Evolutionary conservation across 2,113 vertebrate species (phyloP), one percentile per base, ranked within the genome.

Genomic region (Gadus chalcogrammus): DNA sequence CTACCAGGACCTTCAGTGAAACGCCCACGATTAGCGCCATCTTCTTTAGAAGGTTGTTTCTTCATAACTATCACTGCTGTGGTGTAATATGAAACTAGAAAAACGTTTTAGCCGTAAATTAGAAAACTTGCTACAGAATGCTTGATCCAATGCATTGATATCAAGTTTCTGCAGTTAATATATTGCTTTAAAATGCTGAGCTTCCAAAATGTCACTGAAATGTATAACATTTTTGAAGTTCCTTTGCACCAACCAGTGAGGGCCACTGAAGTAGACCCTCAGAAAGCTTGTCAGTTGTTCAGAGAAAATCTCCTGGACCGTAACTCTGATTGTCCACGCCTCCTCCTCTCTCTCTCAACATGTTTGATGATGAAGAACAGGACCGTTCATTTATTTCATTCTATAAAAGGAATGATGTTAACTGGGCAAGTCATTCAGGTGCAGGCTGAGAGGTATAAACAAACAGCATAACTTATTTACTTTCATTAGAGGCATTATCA

Each of bases 291-390:
- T 59, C 56, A 18, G 56, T 18, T 59, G 15, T 59, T 59, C 53
- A 11, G 53, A 55, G 15, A 59, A 59, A 18, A 59, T 17, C 56
- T 59, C 15, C 56, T 59, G 15, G 56, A 59, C 56, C 15, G n/a
- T 17, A 59, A 59, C 56, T 59, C 56, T 16, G 56, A 59, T 9
- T 18, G n/a, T 59, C 56, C 56, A 16, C 2, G 56, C n/a, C 56
- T 59, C 56, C n/a, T 18, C n/a, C 56, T 59, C 56, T 59, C 56
- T 17, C 56, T 59, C n/a, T n/a, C n/a, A 18, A 9, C 56, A 59
- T 59, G 56, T 59, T 59, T 59, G 56, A 59, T 59, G 56, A 59
- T 4, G 56, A 59, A 59, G 15, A 59, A 59, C 56, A 59, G 56
- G 56, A 59, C 56, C 5, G 56, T 7, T 59, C n/a, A 18, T 59